These are phyloP conservation scores for Hymenochirus boettgeri DNA, from an alignment of 2,113 vertebrate species.

Conservation along the genomic window DNA sequence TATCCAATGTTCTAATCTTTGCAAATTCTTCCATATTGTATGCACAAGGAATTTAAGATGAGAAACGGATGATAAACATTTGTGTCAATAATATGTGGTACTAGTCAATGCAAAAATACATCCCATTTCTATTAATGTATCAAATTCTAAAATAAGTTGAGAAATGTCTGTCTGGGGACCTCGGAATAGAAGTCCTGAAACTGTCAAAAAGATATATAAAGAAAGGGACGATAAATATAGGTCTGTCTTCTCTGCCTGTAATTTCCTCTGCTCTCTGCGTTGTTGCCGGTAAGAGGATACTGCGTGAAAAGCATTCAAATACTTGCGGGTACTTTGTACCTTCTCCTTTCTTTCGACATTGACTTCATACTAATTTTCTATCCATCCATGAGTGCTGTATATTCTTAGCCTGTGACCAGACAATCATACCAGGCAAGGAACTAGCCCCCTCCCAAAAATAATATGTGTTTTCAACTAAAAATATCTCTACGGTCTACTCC, in stretches of 20 bases:
- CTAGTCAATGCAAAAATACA: no score
- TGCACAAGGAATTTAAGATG: no score
- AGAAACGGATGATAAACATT: no score
- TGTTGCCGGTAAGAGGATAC: slow-evolving; percentile 20
- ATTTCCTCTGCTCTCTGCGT: slow-evolving; percentile 1
- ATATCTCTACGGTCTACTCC: no score
- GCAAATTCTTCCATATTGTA: no score
- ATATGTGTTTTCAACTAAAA: background rate
- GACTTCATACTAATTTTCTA: slow-evolving; percentile 6
- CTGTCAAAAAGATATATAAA: background rate
- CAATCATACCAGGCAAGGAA: background rate
- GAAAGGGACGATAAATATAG: slow-evolving; percentile 24
- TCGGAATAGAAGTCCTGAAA: background rate
- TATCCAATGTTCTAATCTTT: no score
- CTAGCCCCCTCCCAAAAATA: background rate
- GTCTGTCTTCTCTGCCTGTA: slow-evolving; percentile 5
- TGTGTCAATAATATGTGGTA: no score
- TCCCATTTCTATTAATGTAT: no score
- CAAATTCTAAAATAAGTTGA: no score
- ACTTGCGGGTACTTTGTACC: background rate
- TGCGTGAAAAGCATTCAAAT: background rate
- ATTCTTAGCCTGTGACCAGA: background rate
- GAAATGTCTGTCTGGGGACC: slow-evolving; percentile 6
- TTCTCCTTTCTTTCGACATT: background rate
- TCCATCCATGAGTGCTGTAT: background rate